Evolutionary conservation across 2,888 invertebrate genomes (phyloP).

Genomic region (Petrolisthes manimaculis): DNA sequence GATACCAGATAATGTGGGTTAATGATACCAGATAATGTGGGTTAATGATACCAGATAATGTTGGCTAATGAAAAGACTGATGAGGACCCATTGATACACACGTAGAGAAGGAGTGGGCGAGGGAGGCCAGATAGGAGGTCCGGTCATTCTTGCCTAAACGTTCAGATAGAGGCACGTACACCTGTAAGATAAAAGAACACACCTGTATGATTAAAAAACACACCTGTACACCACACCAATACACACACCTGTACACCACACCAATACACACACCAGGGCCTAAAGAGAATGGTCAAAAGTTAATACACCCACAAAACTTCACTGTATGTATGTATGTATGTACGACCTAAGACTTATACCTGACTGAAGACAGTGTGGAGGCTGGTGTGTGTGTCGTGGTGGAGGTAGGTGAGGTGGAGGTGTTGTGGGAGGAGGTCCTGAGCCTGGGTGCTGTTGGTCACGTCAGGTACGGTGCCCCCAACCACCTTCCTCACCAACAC

Average conservation of each 20-base stretch:
- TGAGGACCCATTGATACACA: background rate
- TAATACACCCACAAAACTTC: background rate
- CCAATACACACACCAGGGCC: background rate
- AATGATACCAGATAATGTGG: background rate
- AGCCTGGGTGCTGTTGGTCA: constrained; percentile 24
- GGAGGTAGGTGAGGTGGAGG: constrained; percentile 45
- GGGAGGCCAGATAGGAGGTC: constrained; percentile 41
- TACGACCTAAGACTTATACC: constrained; percentile 3
- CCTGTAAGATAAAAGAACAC: background rate
- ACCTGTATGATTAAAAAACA: background rate
- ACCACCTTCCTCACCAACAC: constrained; percentile 41
- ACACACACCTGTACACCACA: no score
- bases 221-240: no score
- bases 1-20: background rate
- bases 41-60: background rate
- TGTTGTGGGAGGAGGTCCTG: constrained; percentile 31
- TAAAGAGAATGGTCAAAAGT: background rate
- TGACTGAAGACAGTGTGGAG: constrained; percentile 37
- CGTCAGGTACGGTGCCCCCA: constrained; percentile 18
- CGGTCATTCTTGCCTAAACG: constrained; percentile 47
- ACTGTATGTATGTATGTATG: no score
- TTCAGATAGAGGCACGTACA: constrained; percentile 50
- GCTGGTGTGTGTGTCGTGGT: constrained; percentile 16
- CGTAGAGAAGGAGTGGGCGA: constrained; percentile 36
- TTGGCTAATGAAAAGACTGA: background rate